phyloP scores from a whole-genome alignment of 2,113 vertebrate genomes.

The Brienomyrus brachyistius region DNA sequence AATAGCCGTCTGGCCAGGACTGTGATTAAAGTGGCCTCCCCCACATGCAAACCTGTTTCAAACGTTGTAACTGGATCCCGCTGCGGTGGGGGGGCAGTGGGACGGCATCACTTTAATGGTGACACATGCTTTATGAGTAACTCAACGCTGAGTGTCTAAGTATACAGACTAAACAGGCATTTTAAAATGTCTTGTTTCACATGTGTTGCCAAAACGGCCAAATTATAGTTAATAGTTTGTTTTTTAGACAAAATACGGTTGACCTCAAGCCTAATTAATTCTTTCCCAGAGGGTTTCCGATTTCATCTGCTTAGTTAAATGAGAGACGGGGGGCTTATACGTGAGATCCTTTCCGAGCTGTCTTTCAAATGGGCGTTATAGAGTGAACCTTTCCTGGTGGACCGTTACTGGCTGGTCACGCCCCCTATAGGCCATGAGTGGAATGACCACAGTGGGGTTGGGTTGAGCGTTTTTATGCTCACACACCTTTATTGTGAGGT shows the following conservation, averaged over 20 bases:
- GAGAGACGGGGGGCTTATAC: not conserved
- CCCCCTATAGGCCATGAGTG: not conserved
- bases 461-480: not conserved
- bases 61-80: not conserved
- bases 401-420: not conserved
- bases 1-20: constrained; percentile 48
- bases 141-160: not conserved
- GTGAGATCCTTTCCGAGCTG: not conserved
- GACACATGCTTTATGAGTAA: not conserved
- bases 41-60: not conserved
- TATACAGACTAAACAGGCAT: not conserved
- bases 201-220: not conserved
- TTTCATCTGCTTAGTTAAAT: constrained; percentile 1
- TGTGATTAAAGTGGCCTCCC: constrained; percentile 51
- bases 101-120: not conserved
- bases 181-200: not conserved
- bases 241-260: not conserved
- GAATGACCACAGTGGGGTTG: not conserved
- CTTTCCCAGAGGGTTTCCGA: not conserved
- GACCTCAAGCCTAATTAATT: not conserved
- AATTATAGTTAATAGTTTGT: not conserved
- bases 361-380: not conserved
- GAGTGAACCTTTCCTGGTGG: too few species aligned
- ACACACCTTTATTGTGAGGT: not conserved
- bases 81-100: not conserved